Conservation (phyloP, 2,888 invertebrate genomes). For the Smittia sp. region DNA sequence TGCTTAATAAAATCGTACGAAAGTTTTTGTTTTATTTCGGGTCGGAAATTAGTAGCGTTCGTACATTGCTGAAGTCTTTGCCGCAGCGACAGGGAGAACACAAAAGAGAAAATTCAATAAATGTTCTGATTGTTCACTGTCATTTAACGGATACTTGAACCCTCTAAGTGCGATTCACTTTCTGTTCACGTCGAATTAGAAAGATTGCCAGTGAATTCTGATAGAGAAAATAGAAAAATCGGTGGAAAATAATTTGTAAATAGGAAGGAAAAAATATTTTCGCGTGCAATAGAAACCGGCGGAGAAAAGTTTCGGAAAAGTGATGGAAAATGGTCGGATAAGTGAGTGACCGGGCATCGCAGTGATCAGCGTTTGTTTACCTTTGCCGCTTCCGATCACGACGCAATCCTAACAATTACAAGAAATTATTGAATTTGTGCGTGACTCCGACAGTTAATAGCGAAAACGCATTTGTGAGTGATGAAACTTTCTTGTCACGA, state of each 20-base stretch:
- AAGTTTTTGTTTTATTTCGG: conserved; percentile 35
- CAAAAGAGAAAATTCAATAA: not conserved
- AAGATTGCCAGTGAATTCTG: not conserved
- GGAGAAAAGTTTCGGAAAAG: not conserved
- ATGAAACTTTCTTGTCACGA: conserved; percentile 40
- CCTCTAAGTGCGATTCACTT: not conserved
- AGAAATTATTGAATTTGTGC: conserved; percentile 40
- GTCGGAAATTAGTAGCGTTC: conserved; percentile 36
- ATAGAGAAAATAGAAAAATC: conserved; percentile 8
- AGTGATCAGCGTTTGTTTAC: conserved; percentile 28
- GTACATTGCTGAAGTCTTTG: not conserved
- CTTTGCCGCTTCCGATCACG: conserved; percentile 25
- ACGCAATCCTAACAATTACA: conserved; percentile 26
- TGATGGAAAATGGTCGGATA: not conserved
- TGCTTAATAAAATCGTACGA: conserved; percentile 3
- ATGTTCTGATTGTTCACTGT: conserved; percentile 25
- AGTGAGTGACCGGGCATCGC: not conserved
- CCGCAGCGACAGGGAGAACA: not conserved
- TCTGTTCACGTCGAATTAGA: not conserved
- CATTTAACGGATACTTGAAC: conserved; percentile 36
- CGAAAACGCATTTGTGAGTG: conserved; percentile 37
- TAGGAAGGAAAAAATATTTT: not conserved
- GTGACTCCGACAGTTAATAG: conserved; percentile 37
- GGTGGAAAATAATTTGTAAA: not conserved
- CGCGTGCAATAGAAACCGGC: conserved; percentile 13